Evolutionary conservation across 1,140 invertebrate genomes (phyloP), one percentile per base, ranked within the genome.

Genomic region (Centruroides vittatus): DNA sequence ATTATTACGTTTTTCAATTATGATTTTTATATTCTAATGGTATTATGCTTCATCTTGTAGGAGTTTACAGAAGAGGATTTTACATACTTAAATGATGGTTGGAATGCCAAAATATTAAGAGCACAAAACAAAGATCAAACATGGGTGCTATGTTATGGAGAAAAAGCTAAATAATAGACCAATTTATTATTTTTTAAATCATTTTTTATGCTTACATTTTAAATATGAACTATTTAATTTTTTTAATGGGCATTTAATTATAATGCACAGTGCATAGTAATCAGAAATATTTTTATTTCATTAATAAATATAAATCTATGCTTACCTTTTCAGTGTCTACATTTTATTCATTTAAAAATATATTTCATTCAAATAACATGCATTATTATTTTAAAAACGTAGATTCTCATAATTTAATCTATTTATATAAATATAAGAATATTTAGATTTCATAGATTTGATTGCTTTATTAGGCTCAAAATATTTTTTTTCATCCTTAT

Each of bases 31-130:
- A 23, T 23, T 23, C 23, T 23, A 23, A 23, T 23, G 23, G 23
- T 23, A 23, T 23, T 23, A 23, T 2, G 23, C 23, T 23, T 48
- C 9, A 49, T 82, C 64, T 66, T 78, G 41, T 35, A 72, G 66
- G 69, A 74, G 59, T 78, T 77, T 59, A 64, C 66, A 5, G 67
- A 71, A 54, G 67, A 73, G 49, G 78, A 79, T 63, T 80, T 73
- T 62, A 61, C 76, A 11, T 71, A 78, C 55, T 74, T 81, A 57
- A 71, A 78, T 10, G 67, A 74, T 47, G 79, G 78, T 11, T 81
- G 80, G 80, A 73, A 75, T 57, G 71, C 74, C 9, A 81, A 81
- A 64, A 54, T 79, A n/a, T 66, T 68, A 13, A 69, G 79, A 50
- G 77, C 74, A 55, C 61, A 50, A 35, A 68, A 67, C 23, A 77